Conservation (phyloP, 2,113 vertebrate genomes). For the Seriola aureovittata region DNA sequence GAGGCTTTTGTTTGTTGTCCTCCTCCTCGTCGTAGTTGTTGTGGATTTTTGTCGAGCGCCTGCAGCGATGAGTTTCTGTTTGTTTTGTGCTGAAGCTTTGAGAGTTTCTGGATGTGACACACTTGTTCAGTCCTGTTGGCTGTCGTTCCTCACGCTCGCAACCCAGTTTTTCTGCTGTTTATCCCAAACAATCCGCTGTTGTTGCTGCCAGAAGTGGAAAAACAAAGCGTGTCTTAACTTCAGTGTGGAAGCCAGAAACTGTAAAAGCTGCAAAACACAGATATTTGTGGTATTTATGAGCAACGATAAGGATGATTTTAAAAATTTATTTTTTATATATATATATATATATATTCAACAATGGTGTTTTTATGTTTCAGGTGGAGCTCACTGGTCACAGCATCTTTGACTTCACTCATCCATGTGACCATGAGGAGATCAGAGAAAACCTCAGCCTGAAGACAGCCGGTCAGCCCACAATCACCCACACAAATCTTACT, state of each 20-base stretch:
- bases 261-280: neutral
- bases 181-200: constrained; percentile 4
- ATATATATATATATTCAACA: neutral
- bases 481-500: neutral
- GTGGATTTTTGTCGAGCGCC: too few species aligned
- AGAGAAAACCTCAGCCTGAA: constrained; percentile 95
- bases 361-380: constrained; percentile 74
- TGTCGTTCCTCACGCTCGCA: neutral
- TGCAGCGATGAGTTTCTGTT: neutral
- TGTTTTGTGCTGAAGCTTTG: neutral
- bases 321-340: too few species aligned
- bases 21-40: too few species aligned
- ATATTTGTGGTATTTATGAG: neutral
- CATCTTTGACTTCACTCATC: constrained; percentile 99
- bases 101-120: neutral
- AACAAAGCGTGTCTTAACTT: neutral
- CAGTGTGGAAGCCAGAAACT: neutral
- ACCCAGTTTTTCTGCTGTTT: neutral
- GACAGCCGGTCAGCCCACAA: constrained; percentile 69
- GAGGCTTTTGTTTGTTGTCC: too few species aligned
- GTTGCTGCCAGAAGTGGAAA: neutral
- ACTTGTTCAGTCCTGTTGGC: neutral
- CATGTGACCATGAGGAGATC: constrained; percentile 98
- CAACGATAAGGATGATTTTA: too few species aligned
- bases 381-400: constrained; percentile 98